Base-by-base conservation (phyloP, 2,888 invertebrate genomes). In the Xestoiulus laeticollis region DNA sequence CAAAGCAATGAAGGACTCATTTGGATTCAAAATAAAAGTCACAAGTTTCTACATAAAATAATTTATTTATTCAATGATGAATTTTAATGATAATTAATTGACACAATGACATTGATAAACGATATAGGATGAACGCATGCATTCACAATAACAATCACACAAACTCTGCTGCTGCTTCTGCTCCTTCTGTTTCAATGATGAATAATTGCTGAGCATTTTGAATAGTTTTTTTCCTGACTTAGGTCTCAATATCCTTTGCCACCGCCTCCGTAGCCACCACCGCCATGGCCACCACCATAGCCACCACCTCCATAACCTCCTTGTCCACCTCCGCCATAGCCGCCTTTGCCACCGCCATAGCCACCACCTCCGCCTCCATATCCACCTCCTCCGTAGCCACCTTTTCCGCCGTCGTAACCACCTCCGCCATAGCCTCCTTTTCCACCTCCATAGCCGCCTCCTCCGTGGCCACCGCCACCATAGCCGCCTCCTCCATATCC, bases 371-470 rank as follows among this genome's bases (percentile, higher is more conserved):
- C 84, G n/a, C 84, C 84, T 6, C 84, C 84, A 33, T 84, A 84
- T 19, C 84, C 84, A n/a, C 84, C 85, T 38, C 85, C 85, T 19
- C 85, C 85, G 16, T 85, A 38, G 38, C 85, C 38, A n/a, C 84
- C n/a, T n/a, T n/a, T n/a, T n/a, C n/a, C 84, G 0, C 84, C 84
- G 12, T 33, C 84, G 2, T 84, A 84, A 2, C 84, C 84, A 5
- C 84, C 84, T 6, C 84, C 85, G 14, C 85, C 85, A 3, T 85
- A 6, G 38, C 85, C 85, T 19, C 84, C 84, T n/a, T n/a, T n/a
- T n/a, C n/a, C n/a, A n/a, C n/a, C n/a, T n/a, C n/a, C n/a, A n/a
- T n/a, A n/a, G 16, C 43, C 22, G 33, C n/a, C n/a, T 10, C 68
- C 68, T 5, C 43, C 38, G 5, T 43, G 4, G 0, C 85, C 85